Evolutionary conservation across 2,888 invertebrate genomes (phyloP), one percentile per base, ranked within the genome.

Genomic region (Harpalus rufipes): DNA sequence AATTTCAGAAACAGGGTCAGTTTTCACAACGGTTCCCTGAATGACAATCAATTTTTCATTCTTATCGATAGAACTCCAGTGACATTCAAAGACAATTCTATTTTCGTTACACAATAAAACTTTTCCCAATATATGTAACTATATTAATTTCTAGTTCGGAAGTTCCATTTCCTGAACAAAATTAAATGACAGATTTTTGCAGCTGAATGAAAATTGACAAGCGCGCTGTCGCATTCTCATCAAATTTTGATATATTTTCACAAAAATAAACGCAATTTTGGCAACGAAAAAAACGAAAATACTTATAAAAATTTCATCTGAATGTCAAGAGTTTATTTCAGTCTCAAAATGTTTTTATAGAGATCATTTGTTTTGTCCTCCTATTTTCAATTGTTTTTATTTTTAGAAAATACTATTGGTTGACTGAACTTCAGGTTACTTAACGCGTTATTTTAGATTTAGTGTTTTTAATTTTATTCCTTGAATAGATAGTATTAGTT

Each of bases 1-100:
- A 74, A 74, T 74, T 74, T 74, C 44, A 41, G 68, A 68, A 74
- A 74, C 16, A 74, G 44, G 72, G 72, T 74, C 72, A 74, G 72
- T 74, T 74, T 32, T 68, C 39, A 68, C 68, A 63, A 59, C 32
- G 32, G 32, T 59, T 68, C 39, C 14, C 41, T 7, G 39, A 68
- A 44, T 74, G 44, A 74, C 44, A 44, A 74, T 44, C 72, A 44
- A 74, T 74, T 74, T 44, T 74, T 51, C 41, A 68, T 68, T 44
- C 41, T 74, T 74, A 74, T 74, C 72, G 72, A 74, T 74, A 25
- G 21, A 68, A 32, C 32, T 39, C 65, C n/a, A 32, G 68, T 68
- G 68, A 68, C 68, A 68, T 68, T 39, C 68, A 68, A 68, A 68
- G 68, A 68, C 39, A 68, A 68, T 39, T 68, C 68, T 25, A 68